Evolutionary conservation across 2,113 vertebrate species (phyloP).

Genomic region (Neopipo cinnamomea): DNA sequence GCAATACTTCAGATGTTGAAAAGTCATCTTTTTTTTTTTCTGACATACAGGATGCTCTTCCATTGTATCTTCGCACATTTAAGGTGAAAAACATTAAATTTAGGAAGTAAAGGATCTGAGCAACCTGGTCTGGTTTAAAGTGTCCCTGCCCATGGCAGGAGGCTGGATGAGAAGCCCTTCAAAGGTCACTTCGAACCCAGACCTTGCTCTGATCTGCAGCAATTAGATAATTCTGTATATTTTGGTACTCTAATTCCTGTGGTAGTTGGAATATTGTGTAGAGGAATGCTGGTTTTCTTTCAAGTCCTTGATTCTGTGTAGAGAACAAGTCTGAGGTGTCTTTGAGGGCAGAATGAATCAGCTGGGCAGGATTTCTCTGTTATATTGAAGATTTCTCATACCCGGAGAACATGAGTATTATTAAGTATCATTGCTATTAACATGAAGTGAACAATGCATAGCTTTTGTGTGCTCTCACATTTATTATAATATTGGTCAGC

Average conservation of each 20-base stretch:
- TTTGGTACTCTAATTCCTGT: background rate
- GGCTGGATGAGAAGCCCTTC: background rate
- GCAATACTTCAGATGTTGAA: background rate
- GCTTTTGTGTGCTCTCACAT: background rate
- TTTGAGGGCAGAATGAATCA: background rate
- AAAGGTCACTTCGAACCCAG: background rate
- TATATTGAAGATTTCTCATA: background rate
- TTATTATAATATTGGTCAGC: background rate
- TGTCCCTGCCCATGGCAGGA: background rate
- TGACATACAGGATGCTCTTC: background rate
- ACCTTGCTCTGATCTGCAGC: background rate
- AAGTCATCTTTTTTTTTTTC: background rate
- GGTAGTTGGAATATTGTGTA: background rate
- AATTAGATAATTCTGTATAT: background rate
- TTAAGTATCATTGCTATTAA: background rate
- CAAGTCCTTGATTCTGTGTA: background rate
- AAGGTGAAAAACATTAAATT: background rate
- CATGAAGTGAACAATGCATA: background rate
- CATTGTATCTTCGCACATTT: background rate
- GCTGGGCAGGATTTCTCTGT: background rate
- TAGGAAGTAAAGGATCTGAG: background rate
- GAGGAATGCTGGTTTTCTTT: background rate
- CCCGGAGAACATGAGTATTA: background rate
- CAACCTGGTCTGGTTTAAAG: background rate
- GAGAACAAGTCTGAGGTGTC: background rate